Percentiles rank a stretch among this genome's conserved stretches.
phyloP scores from a whole-genome alignment of 2,797 vertebrate genomes.

The Hippocampus kuda region DNA sequence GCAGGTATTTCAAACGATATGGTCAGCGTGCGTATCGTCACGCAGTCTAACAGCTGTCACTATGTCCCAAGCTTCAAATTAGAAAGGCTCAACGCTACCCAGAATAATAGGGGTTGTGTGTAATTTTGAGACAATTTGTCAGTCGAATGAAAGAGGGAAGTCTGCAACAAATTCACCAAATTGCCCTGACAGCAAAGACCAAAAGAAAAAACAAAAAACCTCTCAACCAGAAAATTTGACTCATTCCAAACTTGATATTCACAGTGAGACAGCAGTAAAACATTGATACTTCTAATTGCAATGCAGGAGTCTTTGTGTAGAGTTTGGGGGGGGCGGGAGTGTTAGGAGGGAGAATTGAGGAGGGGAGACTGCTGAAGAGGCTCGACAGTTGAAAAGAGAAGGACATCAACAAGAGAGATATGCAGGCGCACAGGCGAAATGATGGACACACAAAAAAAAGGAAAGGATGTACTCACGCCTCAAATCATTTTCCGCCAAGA shows the following conservation, averaged over 20 bases:
- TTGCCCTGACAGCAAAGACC: slow-evolving; percentile 30
- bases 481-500: slow-evolving; percentile 22
- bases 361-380: slow-evolving; percentile 10
- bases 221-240: slow-evolving; percentile 13
- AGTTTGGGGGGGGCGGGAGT: slow-evolving; percentile 15
- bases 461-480: slow-evolving; percentile 14
- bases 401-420: slow-evolving; percentile 25
- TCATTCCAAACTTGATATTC: slow-evolving; percentile 25
- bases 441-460: slow-evolving; percentile 28
- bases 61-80: slow-evolving; percentile 35
- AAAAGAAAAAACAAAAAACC: background rate
- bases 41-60: slow-evolving; percentile 10
- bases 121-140: slow-evolving; percentile 46
- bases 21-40: background rate
- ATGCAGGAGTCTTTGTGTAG: slow-evolving; percentile 22
- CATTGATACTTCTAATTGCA: slow-evolving; percentile 29
- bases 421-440: slow-evolving; percentile 17
- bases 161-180: slow-evolving; percentile 28
- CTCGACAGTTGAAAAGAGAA: slow-evolving; percentile 5
- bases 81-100: slow-evolving; percentile 17
- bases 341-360: slow-evolving; percentile 24
- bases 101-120: slow-evolving; percentile 24
- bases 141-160: slow-evolving; percentile 25
- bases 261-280: slow-evolving; percentile 10
- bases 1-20: background rate